Percentiles rank a stretch among this genome's conserved stretches.
phyloP scores from a whole-genome alignment of 1,140 invertebrate genomes.

The Drosophila santomea region DNA sequence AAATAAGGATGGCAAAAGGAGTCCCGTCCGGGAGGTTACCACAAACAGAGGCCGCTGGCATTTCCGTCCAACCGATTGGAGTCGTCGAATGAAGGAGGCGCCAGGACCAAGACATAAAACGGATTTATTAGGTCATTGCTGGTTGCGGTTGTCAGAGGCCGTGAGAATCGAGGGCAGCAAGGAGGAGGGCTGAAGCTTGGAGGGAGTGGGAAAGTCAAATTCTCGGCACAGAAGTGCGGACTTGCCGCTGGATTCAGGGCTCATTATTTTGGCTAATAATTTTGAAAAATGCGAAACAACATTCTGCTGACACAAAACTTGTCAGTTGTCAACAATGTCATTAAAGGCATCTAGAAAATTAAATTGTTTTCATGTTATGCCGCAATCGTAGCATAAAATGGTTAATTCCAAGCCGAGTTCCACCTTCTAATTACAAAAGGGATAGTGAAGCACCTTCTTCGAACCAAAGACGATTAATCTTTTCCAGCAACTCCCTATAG shows the following conservation, averaged over 20 bases:
- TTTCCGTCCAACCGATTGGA: constrained; percentile 62
- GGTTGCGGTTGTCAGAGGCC: constrained; percentile 15
- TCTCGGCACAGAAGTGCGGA: constrained; percentile 21
- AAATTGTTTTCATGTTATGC: no score
- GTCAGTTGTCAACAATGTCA: constrained; percentile 37
- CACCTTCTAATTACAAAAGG: no score
- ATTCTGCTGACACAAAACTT: constrained; percentile 65
- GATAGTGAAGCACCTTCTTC: no score
- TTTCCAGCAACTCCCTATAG: background rate
- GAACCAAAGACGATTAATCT: background rate
- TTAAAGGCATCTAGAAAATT: background rate
- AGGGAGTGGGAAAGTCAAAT: constrained; percentile 5
- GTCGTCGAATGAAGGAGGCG: constrained; percentile 63
- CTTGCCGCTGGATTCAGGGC: constrained; percentile 36
- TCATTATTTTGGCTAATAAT: constrained; percentile 65
- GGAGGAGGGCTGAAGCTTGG: background rate
- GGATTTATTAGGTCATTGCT: constrained; percentile 78
- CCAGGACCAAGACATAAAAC: constrained; percentile 76
- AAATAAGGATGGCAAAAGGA: constrained; percentile 1
- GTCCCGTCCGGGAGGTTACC: constrained; percentile 29
- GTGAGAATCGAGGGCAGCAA: background rate
- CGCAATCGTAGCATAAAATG: background rate
- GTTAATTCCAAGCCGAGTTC: no score
- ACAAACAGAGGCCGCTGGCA: constrained; percentile 58
- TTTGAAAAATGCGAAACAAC: constrained; percentile 53